These are phyloP conservation scores for Arremon brunneinucha DNA, from an alignment of 2,797 vertebrate species.

Conservation along the genomic window DNA sequence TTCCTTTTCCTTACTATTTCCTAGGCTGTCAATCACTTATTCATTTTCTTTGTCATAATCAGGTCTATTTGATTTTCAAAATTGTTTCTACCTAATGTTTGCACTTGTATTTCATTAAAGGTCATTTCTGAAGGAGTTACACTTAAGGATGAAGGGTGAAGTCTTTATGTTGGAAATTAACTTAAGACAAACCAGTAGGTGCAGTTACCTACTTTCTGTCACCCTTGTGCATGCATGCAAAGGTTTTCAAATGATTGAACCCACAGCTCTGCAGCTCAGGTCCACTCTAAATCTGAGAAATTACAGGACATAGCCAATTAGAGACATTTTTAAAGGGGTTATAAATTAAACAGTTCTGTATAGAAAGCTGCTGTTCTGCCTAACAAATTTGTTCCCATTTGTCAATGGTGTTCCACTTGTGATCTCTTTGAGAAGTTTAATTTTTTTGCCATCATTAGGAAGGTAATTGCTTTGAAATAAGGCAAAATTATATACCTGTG, in stretches of 20 bases:
- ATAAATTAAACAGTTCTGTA: not conserved
- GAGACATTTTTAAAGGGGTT: not conserved
- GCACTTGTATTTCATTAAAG: not conserved
- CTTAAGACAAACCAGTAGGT: not conserved
- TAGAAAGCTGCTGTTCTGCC: not conserved
- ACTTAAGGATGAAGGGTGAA: not conserved
- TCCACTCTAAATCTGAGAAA: not conserved
- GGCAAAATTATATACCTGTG: not conserved
- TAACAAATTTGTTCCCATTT: not conserved
- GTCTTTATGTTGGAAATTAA: not conserved
- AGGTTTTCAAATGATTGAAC: not conserved
- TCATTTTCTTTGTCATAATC: not conserved
- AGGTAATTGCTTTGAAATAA: not conserved
- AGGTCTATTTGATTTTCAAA: not conserved
- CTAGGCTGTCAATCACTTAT: not conserved
- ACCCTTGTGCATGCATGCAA: not conserved
- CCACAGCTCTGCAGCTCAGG: not conserved
- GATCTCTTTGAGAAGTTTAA: not conserved
- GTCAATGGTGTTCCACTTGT: fast-evolving
- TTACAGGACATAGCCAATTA: not conserved
- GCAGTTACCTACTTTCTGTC: not conserved
- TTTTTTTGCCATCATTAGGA: not conserved
- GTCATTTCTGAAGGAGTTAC: not conserved
- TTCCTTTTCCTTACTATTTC: not conserved
- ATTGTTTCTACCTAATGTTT: not conserved